Evolutionary conservation across 2,113 vertebrate species (phyloP), one percentile per base, ranked within the genome.

Genomic region (Burhinus bistriatus): DNA sequence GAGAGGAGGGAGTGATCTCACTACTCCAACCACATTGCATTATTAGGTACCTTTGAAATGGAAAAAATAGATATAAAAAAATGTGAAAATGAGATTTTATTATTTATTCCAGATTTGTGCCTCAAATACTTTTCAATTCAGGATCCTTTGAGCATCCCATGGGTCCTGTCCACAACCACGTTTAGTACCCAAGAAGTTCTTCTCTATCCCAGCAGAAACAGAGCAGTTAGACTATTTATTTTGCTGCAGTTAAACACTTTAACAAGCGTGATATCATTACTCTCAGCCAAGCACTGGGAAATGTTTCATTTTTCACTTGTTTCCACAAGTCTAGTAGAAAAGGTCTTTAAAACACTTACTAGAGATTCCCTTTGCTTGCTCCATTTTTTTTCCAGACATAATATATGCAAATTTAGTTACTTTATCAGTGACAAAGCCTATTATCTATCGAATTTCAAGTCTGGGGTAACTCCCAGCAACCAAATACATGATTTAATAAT

Each of bases 401-500:
- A 88, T 47, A 65, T 52, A 96, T 95, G 87, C 87, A 95, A 83
- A 94, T 95, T 34, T 73, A 82, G 27, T 72, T 95, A 90, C 54
- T 91, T 95, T 92, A 96, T 93, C 94, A 94, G 75, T 2, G 0
- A 93, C 58, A 90, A 90, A 88, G 45, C 81, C 58, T 93, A 26
- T 90, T 82, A 86, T 82, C 91, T 91, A 49, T 77, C 94, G 66
- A 85, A 91, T 94, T 95, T 95, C 71, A 84, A 94, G 81, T 77
- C 84, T 94, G 36, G 42, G 91, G 87, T 96, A 95, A 94, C 95
- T 95, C 94, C 87, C 94, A 95, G 94, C 95, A 96, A 91, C 81
- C 19, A 86, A 91, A 97, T 77, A 88, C 52, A 82, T 42, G 79
- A 93, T 94, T 96, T 93, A 95, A 95, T 91, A 96, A 95, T 95